Conservation (phyloP, 1,140 invertebrate species). For the Drosophila chauvacae region DNA sequence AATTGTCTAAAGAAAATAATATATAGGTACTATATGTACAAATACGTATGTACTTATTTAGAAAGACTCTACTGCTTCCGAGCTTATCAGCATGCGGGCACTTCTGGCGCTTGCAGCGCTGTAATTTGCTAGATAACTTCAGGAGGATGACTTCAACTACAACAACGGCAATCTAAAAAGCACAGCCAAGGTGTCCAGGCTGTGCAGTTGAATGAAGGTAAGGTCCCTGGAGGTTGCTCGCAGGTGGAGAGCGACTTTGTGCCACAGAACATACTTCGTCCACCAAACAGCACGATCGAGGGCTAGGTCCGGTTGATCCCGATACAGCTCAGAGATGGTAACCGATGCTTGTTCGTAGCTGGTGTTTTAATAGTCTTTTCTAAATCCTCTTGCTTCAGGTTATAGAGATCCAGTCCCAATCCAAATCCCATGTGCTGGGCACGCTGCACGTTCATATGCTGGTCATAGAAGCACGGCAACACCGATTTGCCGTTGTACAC, state of each 20-base stretch:
- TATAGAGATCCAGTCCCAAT: conserved; percentile 75
- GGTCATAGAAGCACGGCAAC: conserved; percentile 88
- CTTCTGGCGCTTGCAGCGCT: no score
- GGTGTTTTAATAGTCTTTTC: conserved; percentile 63
- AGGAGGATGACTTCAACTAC: no score
- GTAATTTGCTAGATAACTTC: no score
- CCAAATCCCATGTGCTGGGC: conserved; percentile 85
- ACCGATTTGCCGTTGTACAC: conserved; percentile 90
- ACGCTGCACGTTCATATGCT: conserved; percentile 86
- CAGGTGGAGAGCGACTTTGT: conserved; percentile 81
- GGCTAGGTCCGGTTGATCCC: conserved; percentile 87
- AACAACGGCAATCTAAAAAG: no score
- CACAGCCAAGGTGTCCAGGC: conserved; percentile 85
- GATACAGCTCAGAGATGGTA: conserved; percentile 85
- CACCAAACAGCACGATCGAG: conserved; percentile 89
- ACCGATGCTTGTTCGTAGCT: conserved; percentile 84
- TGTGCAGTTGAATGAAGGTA: conserved; percentile 85
- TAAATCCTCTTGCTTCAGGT: conserved; percentile 78
- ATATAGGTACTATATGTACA: no score
- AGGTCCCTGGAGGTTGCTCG: conserved; percentile 55
- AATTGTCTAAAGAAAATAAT: no score
- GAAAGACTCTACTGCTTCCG: no score
- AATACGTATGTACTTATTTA: no score
- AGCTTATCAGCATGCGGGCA: no score
- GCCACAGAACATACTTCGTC: conserved; percentile 88